phyloP scores from a whole-genome alignment of 2,797 vertebrate genomes.

The Galaxias olidus region DNA sequence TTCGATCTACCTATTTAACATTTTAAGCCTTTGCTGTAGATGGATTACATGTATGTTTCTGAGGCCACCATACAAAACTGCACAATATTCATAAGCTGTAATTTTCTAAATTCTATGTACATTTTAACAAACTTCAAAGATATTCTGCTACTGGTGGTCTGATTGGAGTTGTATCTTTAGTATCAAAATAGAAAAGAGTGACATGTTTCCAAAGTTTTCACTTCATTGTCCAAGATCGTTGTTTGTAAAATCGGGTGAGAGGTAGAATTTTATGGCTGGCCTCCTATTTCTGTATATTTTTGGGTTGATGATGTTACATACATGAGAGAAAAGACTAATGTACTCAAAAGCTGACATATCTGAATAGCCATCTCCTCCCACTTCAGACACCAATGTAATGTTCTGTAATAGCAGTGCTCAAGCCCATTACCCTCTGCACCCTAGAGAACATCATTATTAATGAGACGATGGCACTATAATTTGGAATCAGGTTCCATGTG shows the following conservation, averaged over 20 bases:
- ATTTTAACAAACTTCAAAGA: constrained; percentile 33
- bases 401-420: too few species aligned
- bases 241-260: constrained; percentile 28
- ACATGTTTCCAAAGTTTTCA: constrained; percentile 74
- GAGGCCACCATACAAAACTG: constrained; percentile 47
- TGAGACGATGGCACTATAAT: too few species aligned
- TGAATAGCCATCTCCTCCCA: too few species aligned
- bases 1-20: constrained; percentile 23
- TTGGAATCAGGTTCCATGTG: constrained; percentile 3
- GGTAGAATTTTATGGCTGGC: neutral
- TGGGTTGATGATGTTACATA: too few species aligned
- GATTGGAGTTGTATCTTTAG: constrained; percentile 59
- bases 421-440: too few species aligned
- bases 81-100: constrained; percentile 61
- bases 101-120: constrained; percentile 34
- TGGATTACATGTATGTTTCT: constrained; percentile 43
- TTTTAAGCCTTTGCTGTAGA: constrained; percentile 39
- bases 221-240: constrained; percentile 50
- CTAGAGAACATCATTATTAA: too few species aligned
- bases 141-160: constrained; percentile 42
- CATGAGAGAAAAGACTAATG: too few species aligned
- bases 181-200: constrained; percentile 69
- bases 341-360: too few species aligned
- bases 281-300: too few species aligned
- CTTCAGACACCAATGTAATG: too few species aligned